These are phyloP conservation scores for Leptobrachium ailaonicum DNA, from an alignment of 2,113 vertebrate species.

Conservation along the genomic window DNA sequence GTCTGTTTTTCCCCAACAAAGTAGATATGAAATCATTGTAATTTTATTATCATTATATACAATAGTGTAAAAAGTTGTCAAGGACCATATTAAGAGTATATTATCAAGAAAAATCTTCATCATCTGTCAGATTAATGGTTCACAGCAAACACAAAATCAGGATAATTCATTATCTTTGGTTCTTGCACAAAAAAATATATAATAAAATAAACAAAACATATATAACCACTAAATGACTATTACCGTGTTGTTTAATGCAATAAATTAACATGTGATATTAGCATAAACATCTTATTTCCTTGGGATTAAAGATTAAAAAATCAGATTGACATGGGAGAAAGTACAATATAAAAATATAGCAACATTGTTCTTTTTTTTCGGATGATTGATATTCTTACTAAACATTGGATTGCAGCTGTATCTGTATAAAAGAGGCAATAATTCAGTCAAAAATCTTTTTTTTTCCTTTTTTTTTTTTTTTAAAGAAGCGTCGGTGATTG, in stretches of 20 bases:
- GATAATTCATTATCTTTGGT: conserved; percentile 1
- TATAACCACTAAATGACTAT: neutral
- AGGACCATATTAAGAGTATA: too few species aligned
- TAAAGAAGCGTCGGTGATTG: neutral
- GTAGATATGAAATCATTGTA: too few species aligned
- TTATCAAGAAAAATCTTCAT: too few species aligned
- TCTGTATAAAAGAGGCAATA: neutral
- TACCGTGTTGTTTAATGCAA: neutral
- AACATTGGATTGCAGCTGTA: neutral
- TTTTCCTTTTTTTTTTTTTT: too few species aligned
- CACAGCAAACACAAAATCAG: neutral
- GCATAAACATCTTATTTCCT: neutral
- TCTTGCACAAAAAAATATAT: neutral
- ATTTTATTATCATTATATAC: too few species aligned
- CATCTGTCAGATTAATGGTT: neutral
- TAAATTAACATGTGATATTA: neutral
- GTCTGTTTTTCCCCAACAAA: too few species aligned
- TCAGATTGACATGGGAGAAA: neutral
- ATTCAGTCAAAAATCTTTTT: too few species aligned
- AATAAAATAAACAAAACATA: neutral
- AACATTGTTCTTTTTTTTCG: neutral
- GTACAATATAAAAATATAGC: neutral
- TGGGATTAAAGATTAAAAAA: neutral
- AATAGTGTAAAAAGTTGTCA: too few species aligned
- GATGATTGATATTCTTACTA: neutral